phyloP scores from a whole-genome alignment of 1,140 invertebrate genomes.

The Coboldia fuscipes region DNA sequence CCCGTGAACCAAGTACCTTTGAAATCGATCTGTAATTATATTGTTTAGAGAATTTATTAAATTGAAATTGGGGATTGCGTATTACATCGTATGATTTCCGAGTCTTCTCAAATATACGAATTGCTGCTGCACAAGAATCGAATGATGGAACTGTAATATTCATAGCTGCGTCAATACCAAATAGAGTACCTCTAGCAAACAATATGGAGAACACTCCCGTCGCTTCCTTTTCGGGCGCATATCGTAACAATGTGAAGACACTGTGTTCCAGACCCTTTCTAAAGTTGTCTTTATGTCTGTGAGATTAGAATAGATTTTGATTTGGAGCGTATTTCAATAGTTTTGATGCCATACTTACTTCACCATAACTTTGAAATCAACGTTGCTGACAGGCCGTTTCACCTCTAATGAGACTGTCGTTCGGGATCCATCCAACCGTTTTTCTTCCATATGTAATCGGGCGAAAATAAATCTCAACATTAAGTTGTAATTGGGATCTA shows the following conservation, averaged over 20 bases:
- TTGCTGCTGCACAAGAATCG: conserved; percentile 29
- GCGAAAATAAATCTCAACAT: conserved; percentile 28
- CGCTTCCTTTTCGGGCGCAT: conserved; percentile 32
- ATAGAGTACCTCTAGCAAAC: conserved; percentile 23
- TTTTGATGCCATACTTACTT: conserved; percentile 9
- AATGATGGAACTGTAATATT: conserved; percentile 38
- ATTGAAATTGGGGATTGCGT: no score
- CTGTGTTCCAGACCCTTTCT: conserved; percentile 22
- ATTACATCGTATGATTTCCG: conserved; percentile 31
- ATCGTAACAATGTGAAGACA: conserved; percentile 15
- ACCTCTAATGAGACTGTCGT: conserved; percentile 19
- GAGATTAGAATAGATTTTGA: neutral
- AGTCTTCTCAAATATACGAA: conserved; percentile 30
- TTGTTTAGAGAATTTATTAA: no score
- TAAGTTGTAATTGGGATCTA: conserved; percentile 29
- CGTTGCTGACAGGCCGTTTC: conserved; percentile 17
- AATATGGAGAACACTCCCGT: conserved; percentile 25
- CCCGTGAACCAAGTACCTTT: conserved; percentile 57
- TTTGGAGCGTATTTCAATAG: no score
- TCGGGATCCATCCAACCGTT: conserved; percentile 12
- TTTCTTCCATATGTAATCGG: conserved; percentile 23
- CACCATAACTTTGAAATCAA: conserved; percentile 22
- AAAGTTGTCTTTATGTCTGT: conserved; percentile 15
- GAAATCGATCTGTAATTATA: conserved; percentile 30
- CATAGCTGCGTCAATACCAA: conserved; percentile 31